phyloP scores from a whole-genome alignment of 2,888 invertebrate genomes.

The Torymus texanus region DNA sequence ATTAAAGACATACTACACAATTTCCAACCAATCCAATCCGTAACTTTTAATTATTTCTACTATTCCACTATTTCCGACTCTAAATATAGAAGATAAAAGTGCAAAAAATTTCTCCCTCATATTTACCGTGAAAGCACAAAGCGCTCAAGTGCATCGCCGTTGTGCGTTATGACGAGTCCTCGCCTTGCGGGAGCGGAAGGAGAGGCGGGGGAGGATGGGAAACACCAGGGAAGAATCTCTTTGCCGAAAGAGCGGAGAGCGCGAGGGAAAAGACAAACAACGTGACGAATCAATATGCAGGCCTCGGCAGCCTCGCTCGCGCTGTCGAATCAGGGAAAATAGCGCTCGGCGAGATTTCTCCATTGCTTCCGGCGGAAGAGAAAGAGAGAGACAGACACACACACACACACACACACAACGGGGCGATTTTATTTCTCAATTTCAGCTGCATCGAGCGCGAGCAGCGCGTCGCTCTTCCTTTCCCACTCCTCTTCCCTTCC shows the following conservation, averaged over 20 bases:
- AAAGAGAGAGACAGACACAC: too few relatives aligned
- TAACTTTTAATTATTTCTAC: too few relatives aligned
- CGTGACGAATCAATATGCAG: conserved; percentile 41
- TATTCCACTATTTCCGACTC: too few relatives aligned
- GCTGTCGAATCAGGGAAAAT: neutral
- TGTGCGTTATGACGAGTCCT: too few relatives aligned
- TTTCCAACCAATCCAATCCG: too few relatives aligned
- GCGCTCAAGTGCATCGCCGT: too few relatives aligned
- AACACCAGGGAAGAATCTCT: neutral
- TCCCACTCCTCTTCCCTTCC: neutral
- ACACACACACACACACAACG: too few relatives aligned
- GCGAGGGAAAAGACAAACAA: conserved; percentile 4
- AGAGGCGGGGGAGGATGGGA: neutral
- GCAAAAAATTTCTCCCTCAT: too few relatives aligned
- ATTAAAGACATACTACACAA: too few relatives aligned
- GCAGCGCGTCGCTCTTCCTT: neutral
- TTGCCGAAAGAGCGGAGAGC: neutral
- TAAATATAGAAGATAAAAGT: too few relatives aligned
- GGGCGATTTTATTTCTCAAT: conserved; percentile 43
- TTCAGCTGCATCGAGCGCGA: conserved; percentile 31
- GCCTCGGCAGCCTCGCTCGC: conserved; percentile 4
- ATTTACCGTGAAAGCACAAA: too few relatives aligned
- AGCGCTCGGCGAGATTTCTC: conserved; percentile 29
- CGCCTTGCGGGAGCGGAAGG: neutral
- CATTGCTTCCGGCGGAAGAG: conserved; percentile 6